Evolutionary conservation across 1,140 invertebrate genomes (phyloP).

Genomic region (Orchestia grillus): DNA sequence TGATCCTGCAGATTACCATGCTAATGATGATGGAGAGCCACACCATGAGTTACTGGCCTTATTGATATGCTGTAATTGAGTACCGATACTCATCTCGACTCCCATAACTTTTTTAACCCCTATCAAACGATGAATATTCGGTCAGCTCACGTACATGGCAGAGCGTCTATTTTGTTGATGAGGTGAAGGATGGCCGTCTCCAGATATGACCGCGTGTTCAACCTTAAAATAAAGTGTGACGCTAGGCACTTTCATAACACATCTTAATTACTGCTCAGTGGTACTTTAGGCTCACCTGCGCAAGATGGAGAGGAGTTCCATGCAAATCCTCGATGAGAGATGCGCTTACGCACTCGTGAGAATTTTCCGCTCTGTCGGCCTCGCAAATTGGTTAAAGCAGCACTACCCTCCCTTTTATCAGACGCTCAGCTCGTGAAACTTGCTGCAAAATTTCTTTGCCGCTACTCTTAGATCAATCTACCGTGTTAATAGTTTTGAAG

Average conservation of each 20-base stretch:
- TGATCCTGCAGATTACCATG: constrained; percentile 50
- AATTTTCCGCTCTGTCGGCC: neutral
- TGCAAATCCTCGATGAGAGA: constrained; percentile 22
- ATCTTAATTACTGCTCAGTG: constrained; percentile 35
- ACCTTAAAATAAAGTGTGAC: constrained; percentile 32
- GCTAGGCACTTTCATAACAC: constrained; percentile 38
- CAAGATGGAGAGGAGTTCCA: constrained; percentile 12
- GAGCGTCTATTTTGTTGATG: neutral
- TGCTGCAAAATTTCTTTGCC: neutral
- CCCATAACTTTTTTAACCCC: constrained; percentile 17
- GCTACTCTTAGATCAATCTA: neutral
- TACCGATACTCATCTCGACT: constrained; percentile 46
- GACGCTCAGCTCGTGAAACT: neutral
- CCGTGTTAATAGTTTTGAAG: neutral
- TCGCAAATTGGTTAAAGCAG: neutral
- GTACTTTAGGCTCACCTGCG: constrained; percentile 31
- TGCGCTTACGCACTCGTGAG: neutral
- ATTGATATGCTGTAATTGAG: constrained; percentile 54
- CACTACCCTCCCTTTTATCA: neutral
- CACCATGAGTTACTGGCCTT: constrained; percentile 48
- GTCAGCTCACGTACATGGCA: neutral
- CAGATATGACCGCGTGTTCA: constrained; percentile 34
- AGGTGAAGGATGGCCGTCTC: constrained; percentile 23
- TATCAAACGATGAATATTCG: constrained; percentile 41
- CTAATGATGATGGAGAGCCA: constrained; percentile 52